These are phyloP conservation scores for Esox masquinongy DNA, from an alignment of 2,797 vertebrate species.

Conservation along the genomic window DNA sequence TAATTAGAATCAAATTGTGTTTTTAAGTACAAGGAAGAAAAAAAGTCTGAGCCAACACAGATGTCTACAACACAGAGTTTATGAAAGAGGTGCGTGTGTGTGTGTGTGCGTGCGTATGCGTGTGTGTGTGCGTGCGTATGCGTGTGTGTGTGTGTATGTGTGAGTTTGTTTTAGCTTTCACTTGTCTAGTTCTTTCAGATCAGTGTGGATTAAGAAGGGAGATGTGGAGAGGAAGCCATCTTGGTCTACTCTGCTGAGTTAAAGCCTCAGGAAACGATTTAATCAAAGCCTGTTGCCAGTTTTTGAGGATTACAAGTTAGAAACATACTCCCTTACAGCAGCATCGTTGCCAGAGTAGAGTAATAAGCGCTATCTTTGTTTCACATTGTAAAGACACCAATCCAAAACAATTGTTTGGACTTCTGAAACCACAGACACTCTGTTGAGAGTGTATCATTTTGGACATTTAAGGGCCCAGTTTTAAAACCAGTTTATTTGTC, in stretches of 20 bases:
- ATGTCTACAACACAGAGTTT: constrained; percentile 47
- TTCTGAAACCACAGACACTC: not conserved
- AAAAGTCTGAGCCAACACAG: constrained; percentile 48
- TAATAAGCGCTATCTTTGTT: not conserved
- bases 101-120: constrained; percentile 4
- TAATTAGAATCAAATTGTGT: constrained; percentile 68
- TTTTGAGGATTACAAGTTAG: not conserved
- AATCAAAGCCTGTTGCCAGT: not conserved
- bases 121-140: constrained; percentile 6
- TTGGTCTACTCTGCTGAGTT: not conserved
- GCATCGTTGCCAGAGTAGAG: not conserved
- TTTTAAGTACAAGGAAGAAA: constrained; percentile 49
- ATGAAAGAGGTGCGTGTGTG: not conserved
- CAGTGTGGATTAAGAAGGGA: not conserved
- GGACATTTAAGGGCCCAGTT: too few species aligned
- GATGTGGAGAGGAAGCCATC: not conserved
- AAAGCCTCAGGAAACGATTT: not conserved
- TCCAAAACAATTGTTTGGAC: not conserved
- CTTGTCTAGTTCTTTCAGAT: not conserved
- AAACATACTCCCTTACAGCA: not conserved
- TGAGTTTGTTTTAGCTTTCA: constrained; percentile 1
- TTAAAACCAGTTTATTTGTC: too few species aligned
- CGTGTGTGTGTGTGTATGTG: constrained; percentile 4
- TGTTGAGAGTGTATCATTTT: not conserved
- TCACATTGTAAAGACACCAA: not conserved